Percentiles rank a stretch among this genome's conserved stretches.
Conservation (phyloP, 2,113 vertebrate genomes). For the Tupaia chinensis region DNA sequence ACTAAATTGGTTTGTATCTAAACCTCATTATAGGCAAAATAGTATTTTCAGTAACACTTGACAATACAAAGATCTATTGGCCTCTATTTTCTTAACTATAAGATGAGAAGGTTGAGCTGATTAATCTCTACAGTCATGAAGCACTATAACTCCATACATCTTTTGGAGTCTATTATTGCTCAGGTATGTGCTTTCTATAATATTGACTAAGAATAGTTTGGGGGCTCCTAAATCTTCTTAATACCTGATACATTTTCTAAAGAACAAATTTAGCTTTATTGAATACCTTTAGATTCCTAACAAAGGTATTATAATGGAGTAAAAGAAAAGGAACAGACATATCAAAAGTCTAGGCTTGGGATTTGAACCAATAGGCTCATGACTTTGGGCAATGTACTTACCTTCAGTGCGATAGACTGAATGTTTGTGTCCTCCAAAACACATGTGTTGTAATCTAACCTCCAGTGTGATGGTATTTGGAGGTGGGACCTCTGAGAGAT, state of each 20-base stretch:
- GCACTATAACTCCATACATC: neutral
- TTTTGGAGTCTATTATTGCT: slow-evolving; percentile 29
- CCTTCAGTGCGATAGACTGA: neutral
- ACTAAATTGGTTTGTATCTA: slow-evolving; percentile 48
- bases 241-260: slow-evolving; percentile 27
- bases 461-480: neutral
- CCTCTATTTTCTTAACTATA: slow-evolving; percentile 39
- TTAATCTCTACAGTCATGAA: neutral
- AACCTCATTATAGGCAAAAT: slow-evolving; percentile 66
- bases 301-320: neutral
- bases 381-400: neutral
- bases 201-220: slow-evolving; percentile 59
- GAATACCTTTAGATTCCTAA: slow-evolving; percentile 52
- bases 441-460: neutral
- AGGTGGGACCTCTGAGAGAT: neutral
- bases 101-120: slow-evolving; percentile 42
- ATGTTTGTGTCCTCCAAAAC: neutral
- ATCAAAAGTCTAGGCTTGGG: too few relatives aligned
- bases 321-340: neutral
- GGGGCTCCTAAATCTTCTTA: slow-evolving; percentile 52
- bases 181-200: neutral
- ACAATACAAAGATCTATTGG: slow-evolving; percentile 50
- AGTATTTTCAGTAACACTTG: slow-evolving; percentile 53
- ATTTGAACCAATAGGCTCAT: neutral
- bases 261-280: slow-evolving; percentile 47